A percentile compares a stretch with the other conserved stretches of the same genome.
phyloP scores from a whole-genome alignment of 2,797 vertebrate genomes.

The Leuciscus waleckii region DNA sequence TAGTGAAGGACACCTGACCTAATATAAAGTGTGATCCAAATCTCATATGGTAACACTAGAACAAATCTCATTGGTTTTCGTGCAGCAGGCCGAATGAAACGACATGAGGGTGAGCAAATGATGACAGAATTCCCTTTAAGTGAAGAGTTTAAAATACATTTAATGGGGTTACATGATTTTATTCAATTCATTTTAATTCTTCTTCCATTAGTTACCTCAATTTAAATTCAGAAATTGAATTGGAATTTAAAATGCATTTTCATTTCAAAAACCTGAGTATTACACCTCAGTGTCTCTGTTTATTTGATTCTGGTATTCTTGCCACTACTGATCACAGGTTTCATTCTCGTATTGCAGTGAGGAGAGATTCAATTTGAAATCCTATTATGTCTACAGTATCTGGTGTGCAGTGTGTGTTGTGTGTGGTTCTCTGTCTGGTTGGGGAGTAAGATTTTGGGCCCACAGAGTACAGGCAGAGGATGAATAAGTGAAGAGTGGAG shows the following conservation, averaged over 20 bases:
- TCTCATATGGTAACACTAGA: too few species aligned
- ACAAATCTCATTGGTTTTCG: too few species aligned
- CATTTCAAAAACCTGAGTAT: background rate
- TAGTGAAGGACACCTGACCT: too few species aligned
- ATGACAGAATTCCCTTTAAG: background rate
- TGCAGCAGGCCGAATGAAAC: too few species aligned
- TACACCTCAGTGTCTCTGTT: background rate
- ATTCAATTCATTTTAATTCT: background rate
- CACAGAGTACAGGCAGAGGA: slow-evolving; percentile 22
- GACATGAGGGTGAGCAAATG: too few species aligned
- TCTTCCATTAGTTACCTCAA: background rate
- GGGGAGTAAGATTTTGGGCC: slow-evolving; percentile 17
- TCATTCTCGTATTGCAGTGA: slow-evolving; percentile 48
- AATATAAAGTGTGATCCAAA: too few species aligned
- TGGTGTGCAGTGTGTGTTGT: slow-evolving; percentile 44
- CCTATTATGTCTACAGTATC: slow-evolving; percentile 49
- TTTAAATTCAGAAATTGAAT: background rate
- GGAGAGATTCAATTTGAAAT: slow-evolving; percentile 53
- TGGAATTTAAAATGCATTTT: background rate
- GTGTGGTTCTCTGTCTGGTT: slow-evolving; percentile 38
- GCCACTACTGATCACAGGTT: slow-evolving; percentile 34
- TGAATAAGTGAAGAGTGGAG: slow-evolving; percentile 47
- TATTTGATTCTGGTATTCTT: slow-evolving; percentile 17
- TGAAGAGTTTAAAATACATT: background rate
- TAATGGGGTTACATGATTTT: background rate